These are phyloP conservation scores for Lutraria rhynchaena DNA, from an alignment of 1,140 invertebrate genomes.

Conservation along the genomic window DNA sequence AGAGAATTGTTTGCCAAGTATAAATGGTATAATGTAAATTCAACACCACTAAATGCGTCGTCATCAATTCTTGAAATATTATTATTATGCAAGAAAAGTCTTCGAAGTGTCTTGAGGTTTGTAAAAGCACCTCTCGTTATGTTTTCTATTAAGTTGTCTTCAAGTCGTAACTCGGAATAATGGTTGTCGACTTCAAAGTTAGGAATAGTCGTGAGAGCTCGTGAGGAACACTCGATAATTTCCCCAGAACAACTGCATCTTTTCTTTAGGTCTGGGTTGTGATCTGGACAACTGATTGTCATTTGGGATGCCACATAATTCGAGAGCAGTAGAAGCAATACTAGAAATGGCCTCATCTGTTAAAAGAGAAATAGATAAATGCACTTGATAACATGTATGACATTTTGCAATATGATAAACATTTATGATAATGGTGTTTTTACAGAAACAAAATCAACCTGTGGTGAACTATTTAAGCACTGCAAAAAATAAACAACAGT, in stretches of 20 bases:
- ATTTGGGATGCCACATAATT: too few species aligned
- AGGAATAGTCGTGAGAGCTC: conserved; percentile 24
- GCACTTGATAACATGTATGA: too few species aligned
- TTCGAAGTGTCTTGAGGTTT: conserved; percentile 2
- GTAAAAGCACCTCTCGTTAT: conserved; percentile 20
- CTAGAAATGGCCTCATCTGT: too few species aligned
- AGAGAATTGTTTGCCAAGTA: conserved; percentile 21
- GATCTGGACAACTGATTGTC: conserved; percentile 39
- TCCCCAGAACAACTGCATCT: conserved; percentile 23
- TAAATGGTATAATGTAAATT: background rate
- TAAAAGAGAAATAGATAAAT: too few species aligned
- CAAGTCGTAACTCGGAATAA: conserved; percentile 21
- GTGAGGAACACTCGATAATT: conserved; percentile 34
- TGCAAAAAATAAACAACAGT: too few species aligned
- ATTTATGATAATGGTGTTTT: too few species aligned
- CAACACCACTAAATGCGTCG: conserved; percentile 32
- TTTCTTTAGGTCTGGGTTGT: background rate
- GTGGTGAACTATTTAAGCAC: too few species aligned
- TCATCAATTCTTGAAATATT: conserved; percentile 17
- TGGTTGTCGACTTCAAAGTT: background rate
- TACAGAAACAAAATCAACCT: too few species aligned
- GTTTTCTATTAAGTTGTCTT: conserved; percentile 27
- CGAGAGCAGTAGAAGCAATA: too few species aligned
- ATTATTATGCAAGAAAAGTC: conserved; percentile 29
- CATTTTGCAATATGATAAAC: too few species aligned